These are phyloP conservation scores for Dolichallabes microphthalmus DNA, from an alignment of 2,113 vertebrate genomes.

Conservation along the genomic window DNA sequence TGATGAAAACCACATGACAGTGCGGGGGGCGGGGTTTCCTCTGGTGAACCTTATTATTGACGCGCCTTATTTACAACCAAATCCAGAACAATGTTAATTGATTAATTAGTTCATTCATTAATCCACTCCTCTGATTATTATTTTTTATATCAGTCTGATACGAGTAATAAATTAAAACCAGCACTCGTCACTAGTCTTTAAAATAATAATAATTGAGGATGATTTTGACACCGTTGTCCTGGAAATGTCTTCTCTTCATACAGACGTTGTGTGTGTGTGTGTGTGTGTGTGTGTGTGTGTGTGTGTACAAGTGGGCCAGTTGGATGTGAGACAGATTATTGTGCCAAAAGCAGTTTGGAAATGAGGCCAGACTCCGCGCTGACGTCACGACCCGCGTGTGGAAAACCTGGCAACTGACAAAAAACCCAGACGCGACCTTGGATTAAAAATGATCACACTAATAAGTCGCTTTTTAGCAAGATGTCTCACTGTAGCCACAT, in stretches of 20 bases:
- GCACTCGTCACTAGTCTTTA: not conserved
- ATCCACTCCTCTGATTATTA: not conserved
- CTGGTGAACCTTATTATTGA: not conserved
- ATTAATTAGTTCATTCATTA: not conserved
- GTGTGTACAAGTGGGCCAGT: slow-evolving; percentile 71
- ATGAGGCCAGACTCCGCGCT: slow-evolving; percentile 62
- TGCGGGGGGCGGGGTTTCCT: no score
- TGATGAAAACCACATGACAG: no score
- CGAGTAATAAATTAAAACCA: not conserved
- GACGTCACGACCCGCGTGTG: slow-evolving; percentile 34
- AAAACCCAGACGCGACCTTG: slow-evolving; percentile 20
- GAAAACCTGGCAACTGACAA: slow-evolving; percentile 30
- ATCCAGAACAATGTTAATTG: not conserved
- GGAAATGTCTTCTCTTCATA: slow-evolving; percentile 11
- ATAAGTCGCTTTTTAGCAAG: not conserved
- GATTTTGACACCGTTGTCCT: not conserved
- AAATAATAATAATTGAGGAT: not conserved
- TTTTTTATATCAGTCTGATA: not conserved
- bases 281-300: slow-evolving; percentile 11
- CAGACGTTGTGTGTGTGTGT: slow-evolving; percentile 39
- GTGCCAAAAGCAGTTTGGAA: slow-evolving; percentile 62
- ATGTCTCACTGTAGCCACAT: not conserved
- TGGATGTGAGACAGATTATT: slow-evolving; percentile 60
- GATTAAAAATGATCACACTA: not conserved
- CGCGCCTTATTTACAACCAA: not conserved